phyloP scores from a whole-genome alignment of 2,888 invertebrate genomes.

The Ormia ochracea region DNA sequence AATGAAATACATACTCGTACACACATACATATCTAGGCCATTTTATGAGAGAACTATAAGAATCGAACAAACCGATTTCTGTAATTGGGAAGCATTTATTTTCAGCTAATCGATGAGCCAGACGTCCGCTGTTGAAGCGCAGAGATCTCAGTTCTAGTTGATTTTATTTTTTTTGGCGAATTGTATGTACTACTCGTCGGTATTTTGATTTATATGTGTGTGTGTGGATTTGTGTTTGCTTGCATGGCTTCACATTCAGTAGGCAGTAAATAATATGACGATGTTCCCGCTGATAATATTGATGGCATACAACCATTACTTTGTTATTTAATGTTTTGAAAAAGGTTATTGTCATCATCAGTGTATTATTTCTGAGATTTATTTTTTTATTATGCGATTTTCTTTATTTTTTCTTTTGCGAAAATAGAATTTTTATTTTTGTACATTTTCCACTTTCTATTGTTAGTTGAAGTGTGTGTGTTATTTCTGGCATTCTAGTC shows the following conservation, averaged over 20 bases:
- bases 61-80: no score
- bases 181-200: no score
- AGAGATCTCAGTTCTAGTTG: no score
- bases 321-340: slow-evolving; percentile 23
- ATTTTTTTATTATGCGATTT: slow-evolving; percentile 3
- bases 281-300: slow-evolving; percentile 5
- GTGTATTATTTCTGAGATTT: slow-evolving; percentile 7
- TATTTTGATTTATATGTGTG: neutral
- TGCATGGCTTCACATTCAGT: slow-evolving; percentile 18
- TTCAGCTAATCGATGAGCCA: no score
- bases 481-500: slow-evolving; percentile 11
- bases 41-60: no score
- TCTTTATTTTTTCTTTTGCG: slow-evolving; percentile 4
- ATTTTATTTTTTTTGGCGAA: no score
- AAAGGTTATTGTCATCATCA: slow-evolving; percentile 61
- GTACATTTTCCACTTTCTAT: slow-evolving; percentile 17
- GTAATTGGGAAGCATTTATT: no score
- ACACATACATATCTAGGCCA: no score
- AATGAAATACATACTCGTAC: no score
- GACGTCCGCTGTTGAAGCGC: no score
- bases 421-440: slow-evolving; percentile 32
- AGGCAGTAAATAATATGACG: slow-evolving; percentile 4
- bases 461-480: neutral
- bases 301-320: neutral
- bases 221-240: neutral